A percentile compares a stretch with the other conserved stretches of the same genome.
These are phyloP conservation scores for Vanessa tameamea DNA, from an alignment of 1,140 invertebrate genomes.

Conservation along the genomic window DNA sequence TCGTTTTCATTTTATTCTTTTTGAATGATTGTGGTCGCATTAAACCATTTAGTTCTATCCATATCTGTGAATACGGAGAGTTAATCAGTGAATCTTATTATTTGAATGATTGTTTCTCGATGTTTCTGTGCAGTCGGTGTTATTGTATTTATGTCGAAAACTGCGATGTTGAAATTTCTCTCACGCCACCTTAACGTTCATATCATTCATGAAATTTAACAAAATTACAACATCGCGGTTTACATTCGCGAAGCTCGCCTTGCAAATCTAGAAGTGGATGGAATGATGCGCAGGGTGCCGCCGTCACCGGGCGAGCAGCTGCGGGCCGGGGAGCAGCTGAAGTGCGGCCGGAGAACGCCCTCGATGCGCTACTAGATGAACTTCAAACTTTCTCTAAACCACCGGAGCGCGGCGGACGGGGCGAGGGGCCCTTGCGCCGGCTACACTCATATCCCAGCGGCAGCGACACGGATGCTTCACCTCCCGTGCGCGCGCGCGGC, in stretches of 20 bases:
- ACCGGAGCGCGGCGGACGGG: slow-evolving; percentile 84
- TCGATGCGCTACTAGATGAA: slow-evolving; percentile 97
- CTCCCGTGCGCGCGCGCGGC: slow-evolving; percentile 82
- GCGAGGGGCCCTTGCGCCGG: slow-evolving; percentile 85
- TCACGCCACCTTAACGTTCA: background rate
- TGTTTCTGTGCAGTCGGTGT: slow-evolving; percentile 59
- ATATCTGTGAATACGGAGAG: slow-evolving; percentile 67
- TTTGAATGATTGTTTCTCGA: slow-evolving; percentile 68
- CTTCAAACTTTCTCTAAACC: slow-evolving; percentile 91
- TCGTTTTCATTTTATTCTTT: slow-evolving; percentile 68
- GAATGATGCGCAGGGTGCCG: slow-evolving; percentile 81
- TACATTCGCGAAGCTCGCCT: slow-evolving; percentile 47
- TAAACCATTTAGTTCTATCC: slow-evolving; percentile 58
- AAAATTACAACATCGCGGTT: slow-evolving; percentile 59
- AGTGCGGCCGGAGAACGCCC: slow-evolving; percentile 93
- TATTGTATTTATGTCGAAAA: slow-evolving; percentile 47
- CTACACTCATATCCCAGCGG: slow-evolving; percentile 88
- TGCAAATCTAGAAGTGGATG: slow-evolving; percentile 59
- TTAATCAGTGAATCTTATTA: slow-evolving; percentile 60
- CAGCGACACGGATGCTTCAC: slow-evolving; percentile 86
- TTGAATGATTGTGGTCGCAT: slow-evolving; percentile 75
- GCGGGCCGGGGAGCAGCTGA: slow-evolving; percentile 85
- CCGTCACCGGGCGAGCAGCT: slow-evolving; percentile 84
- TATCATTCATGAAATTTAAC: background rate
- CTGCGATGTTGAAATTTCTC: slow-evolving; percentile 50